Evolutionary conservation across 2,113 vertebrate genomes (phyloP), one percentile per base, ranked within the genome.

Genomic region (Epinephelus fuscoguttatus): DNA sequence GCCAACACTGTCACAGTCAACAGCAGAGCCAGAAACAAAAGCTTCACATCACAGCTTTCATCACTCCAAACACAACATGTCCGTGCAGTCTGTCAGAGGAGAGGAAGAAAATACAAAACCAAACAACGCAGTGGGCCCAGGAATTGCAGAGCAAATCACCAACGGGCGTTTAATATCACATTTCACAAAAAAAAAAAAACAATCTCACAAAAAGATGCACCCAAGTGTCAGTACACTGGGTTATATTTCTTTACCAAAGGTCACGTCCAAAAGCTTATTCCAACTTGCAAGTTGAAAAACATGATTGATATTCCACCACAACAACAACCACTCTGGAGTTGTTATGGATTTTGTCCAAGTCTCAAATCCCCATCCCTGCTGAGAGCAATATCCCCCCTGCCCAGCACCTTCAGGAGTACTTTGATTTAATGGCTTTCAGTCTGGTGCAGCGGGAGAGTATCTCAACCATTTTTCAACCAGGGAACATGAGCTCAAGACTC

Each of bases 251-350:
- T 80, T 83, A 78, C 17, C 37, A 76, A 70, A 81, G 74, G 78
- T 79, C 67, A 78, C 8, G 6, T 55, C 74, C n/a, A 70, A 81
- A 79, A 76, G 56, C 37, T 70, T 61, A 19, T 78, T 71, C 17
- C 61, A n/a, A 53, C 33, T 64, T 62, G 62, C 47, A 59, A 77
- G 60, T 11, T 73, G 50, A 69, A 72, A 83, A 72, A 71, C 71
- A 64, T 69, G 53, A 85, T 60, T 82, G 56, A 83, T 83, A 83
- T 87, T 91, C 67, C 81, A 60, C 71, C 30, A 66, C 61, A 83
- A 79, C 78, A 85, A 40, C 77, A 50, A 76, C 57, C n/a, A 27
- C 68, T 78, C 57, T 57, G 27, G 47, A 73, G 56, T 49, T 53
- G 30, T 77, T 71, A 82, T 70, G 45, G 82, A 91, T 87, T 89